Evolutionary conservation across 2,888 invertebrate species (phyloP).

Genomic region (Lycophotia porphyrea): DNA sequence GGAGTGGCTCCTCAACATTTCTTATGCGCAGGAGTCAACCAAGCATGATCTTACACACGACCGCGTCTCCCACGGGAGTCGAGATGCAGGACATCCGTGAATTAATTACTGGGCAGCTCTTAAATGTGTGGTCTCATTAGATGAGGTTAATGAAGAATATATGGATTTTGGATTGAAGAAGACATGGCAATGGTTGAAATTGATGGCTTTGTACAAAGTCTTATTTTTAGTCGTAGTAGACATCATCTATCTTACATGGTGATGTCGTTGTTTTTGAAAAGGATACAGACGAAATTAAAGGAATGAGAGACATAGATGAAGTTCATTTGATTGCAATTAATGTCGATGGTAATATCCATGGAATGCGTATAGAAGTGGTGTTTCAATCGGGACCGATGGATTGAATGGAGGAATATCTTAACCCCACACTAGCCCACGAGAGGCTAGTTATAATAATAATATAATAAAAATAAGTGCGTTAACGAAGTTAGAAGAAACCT

Average conservation of each 20-base stretch:
- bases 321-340: neutral
- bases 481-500: constrained; percentile 1
- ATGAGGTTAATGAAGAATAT: constrained; percentile 6
- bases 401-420: neutral
- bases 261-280: neutral
- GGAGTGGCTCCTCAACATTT: constrained; percentile 62
- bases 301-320: neutral
- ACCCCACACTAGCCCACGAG: neutral
- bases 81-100: constrained; percentile 63
- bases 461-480: neutral
- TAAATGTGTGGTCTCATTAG: constrained; percentile 38
- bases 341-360: neutral
- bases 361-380: neutral
- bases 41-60: constrained; percentile 73
- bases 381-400: neutral
- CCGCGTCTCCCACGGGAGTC: constrained; percentile 75
- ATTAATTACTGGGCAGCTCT: constrained; percentile 40
- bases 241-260: too few relatives aligned
- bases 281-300: too few relatives aligned
- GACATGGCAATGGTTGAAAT: neutral
- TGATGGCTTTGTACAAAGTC: neutral
- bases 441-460: neutral
- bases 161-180: neutral
- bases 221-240: constrained; percentile 8
- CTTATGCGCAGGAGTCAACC: constrained; percentile 59